Evolutionary conservation across 2,888 invertebrate species (phyloP).

Genomic region (Drosophila histrio): DNA sequence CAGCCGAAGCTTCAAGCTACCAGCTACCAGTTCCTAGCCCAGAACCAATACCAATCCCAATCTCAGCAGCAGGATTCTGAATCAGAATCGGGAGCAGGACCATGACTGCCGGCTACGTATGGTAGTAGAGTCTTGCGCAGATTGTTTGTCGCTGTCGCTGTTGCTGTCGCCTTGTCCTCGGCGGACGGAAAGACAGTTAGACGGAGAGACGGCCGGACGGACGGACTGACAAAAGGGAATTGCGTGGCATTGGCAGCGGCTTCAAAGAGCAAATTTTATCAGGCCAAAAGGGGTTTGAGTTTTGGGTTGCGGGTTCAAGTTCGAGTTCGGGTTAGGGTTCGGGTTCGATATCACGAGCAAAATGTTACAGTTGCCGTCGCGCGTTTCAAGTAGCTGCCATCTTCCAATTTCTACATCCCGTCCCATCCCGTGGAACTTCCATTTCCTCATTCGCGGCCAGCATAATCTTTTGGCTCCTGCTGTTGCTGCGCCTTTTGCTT

Average conservation of each 20-base stretch:
- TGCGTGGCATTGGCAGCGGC: constrained; percentile 59
- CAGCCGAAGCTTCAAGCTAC: constrained; percentile 8
- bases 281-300: constrained; percentile 42
- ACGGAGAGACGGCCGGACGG: background rate
- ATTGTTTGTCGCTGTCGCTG: constrained; percentile 54
- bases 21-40: background rate
- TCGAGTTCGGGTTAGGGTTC: constrained; percentile 20
- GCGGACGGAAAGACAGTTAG: background rate
- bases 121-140: constrained; percentile 64
- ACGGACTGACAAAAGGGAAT: constrained; percentile 33
- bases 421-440: background rate
- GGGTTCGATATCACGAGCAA: constrained; percentile 10
- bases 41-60: constrained; percentile 3
- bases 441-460: background rate
- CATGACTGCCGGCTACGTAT: constrained; percentile 47
- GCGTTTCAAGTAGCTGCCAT: constrained; percentile 70
- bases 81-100: background rate
- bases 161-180: constrained; percentile 1
- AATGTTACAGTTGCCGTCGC: constrained; percentile 57
- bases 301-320: constrained; percentile 29
- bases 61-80: background rate
- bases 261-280: constrained; percentile 70
- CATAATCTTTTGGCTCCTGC: constrained; percentile 39
- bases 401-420: background rate
- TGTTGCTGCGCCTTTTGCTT: constrained; percentile 58